A percentile compares a stretch with the other conserved stretches of the same genome.
Evolutionary conservation across 2,888 invertebrate species (phyloP).

Genomic region (Tridacna crocea): DNA sequence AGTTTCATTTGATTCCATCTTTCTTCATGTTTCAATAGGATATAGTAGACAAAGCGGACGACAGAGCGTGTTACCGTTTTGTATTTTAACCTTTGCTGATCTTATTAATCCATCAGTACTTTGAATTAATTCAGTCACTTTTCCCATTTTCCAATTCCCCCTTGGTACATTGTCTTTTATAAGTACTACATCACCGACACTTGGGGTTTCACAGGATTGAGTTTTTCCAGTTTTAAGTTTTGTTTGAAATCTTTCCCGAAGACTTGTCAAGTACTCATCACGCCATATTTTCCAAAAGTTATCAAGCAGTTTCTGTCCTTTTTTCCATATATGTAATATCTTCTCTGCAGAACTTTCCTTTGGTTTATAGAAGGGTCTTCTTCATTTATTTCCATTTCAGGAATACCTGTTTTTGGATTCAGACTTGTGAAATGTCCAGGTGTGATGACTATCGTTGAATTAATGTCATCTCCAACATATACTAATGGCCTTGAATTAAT

Average conservation of each 20-base stretch:
- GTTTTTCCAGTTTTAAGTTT: slow-evolving; percentile 19
- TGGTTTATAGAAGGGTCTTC: not conserved
- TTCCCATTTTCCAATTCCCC: slow-evolving; percentile 28
- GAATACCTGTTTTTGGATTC: slow-evolving; percentile 5
- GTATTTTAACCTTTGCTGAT: slow-evolving; percentile 24
- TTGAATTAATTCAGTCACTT: not conserved
- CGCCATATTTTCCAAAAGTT: slow-evolving; percentile 40
- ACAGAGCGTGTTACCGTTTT: slow-evolving; percentile 6
- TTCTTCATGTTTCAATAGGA: slow-evolving; percentile 28
- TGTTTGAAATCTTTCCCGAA: slow-evolving; percentile 34
- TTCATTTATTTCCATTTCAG: not conserved
- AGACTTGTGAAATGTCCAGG: not conserved
- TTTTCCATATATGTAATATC: slow-evolving; percentile 25
- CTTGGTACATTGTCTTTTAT: slow-evolving; percentile 36
- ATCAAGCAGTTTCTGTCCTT: slow-evolving; percentile 33
- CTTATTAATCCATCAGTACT: slow-evolving; percentile 31
- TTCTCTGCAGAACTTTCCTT: not conserved
- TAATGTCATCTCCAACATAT: slow-evolving; percentile 17
- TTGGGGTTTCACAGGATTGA: slow-evolving; percentile 9
- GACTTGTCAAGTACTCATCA: slow-evolving; percentile 29
- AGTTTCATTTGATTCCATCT: too few relatives aligned
- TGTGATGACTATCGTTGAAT: not conserved
- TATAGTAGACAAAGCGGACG: slow-evolving; percentile 32
- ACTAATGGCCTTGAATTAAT: not conserved
- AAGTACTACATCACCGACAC: slow-evolving; percentile 30